A percentile compares a stretch with the other conserved stretches of the same genome.
Evolutionary conservation across 2,113 vertebrate genomes (phyloP).

Genomic region (Petrocephalus microphthalmus): DNA sequence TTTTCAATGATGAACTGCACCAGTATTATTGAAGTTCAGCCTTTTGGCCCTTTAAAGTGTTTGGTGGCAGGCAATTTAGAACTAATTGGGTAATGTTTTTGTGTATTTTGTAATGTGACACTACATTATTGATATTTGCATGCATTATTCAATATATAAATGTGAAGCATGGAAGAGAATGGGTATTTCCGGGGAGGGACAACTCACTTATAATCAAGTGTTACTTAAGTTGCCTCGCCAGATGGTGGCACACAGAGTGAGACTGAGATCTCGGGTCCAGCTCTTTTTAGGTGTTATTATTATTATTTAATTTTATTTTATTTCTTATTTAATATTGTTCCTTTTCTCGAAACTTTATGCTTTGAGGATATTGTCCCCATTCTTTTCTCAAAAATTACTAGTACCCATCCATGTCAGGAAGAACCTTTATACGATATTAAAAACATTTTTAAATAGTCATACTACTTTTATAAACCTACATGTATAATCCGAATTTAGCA

Average conservation of each 20-base stretch:
- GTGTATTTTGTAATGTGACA: neutral
- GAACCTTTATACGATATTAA: neutral
- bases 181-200: neutral
- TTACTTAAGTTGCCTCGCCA: neutral
- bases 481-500: neutral
- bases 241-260: neutral
- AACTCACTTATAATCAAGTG: neutral
- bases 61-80: neutral
- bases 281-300: neutral
- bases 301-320: too few relatives aligned
- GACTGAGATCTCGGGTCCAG: neutral
- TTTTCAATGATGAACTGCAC: neutral
- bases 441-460: neutral
- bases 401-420: neutral
- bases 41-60: neutral
- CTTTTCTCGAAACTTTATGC: neutral
- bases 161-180: neutral
- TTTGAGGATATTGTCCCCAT: neutral
- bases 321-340: neutral
- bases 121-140: neutral
- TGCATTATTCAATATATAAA: neutral
- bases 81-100: neutral
- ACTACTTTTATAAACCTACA: neutral
- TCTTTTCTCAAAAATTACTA: neutral
- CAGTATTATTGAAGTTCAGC: neutral